These are phyloP conservation scores for Regulus satrapa DNA, from an alignment of 2,113 vertebrate genomes.

Conservation along the genomic window DNA sequence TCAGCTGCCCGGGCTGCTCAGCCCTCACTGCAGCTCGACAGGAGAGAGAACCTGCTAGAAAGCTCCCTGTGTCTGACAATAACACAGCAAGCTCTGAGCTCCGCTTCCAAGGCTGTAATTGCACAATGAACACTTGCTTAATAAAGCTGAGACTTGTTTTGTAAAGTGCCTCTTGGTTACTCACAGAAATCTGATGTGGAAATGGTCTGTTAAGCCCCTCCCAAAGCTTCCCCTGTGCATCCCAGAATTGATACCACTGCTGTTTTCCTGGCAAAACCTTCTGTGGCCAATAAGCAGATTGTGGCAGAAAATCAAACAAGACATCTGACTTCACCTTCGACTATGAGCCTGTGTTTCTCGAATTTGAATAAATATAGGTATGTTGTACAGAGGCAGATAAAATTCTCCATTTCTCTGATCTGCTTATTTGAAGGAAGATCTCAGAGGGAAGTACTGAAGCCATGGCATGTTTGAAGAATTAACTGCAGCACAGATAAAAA, in stretches of 20 bases:
- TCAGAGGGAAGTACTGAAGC: not conserved
- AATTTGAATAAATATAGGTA: not conserved
- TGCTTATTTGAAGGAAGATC: not conserved
- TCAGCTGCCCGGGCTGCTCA: not conserved
- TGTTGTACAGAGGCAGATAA: not conserved
- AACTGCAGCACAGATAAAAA: not conserved
- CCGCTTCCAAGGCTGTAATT: constrained; percentile 37
- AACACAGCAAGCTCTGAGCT: not conserved
- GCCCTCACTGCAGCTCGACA: not conserved
- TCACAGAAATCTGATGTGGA: not conserved
- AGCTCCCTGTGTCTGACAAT: not conserved
- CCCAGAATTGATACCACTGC: not conserved
- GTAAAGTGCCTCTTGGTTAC: constrained; percentile 38
- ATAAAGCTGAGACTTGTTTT: constrained; percentile 70
- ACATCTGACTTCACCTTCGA: not conserved
- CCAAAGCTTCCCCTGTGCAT: not conserved
- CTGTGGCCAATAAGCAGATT: not conserved
- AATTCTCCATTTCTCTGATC: not conserved
- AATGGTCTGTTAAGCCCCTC: not conserved
- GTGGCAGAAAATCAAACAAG: constrained; percentile 24
- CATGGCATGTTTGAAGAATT: not conserved
- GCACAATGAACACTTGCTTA: constrained; percentile 54
- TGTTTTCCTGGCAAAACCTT: not conserved
- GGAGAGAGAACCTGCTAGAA: not conserved
- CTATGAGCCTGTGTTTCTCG: not conserved